These are phyloP conservation scores for Aphelenchoides fujianensis DNA, from an alignment of 1,140 invertebrate genomes.

Conservation along the genomic window DNA sequence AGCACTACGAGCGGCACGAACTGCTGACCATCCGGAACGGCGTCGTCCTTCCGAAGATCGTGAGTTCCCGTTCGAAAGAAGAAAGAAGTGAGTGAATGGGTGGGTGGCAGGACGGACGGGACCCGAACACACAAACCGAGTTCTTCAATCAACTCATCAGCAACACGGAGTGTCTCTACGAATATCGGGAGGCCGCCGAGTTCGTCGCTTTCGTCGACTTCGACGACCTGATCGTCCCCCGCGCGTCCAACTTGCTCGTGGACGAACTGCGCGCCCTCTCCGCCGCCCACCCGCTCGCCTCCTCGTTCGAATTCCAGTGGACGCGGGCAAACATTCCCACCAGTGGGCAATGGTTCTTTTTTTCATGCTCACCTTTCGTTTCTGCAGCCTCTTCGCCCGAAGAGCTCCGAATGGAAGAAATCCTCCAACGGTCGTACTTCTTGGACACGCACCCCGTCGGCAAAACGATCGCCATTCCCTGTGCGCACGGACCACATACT, in stretches of 20 bases:
- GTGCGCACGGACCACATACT: no score
- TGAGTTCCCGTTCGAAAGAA: no score
- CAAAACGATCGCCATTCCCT: neutral
- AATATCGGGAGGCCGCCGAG: conserved; percentile 8
- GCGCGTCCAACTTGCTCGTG: neutral
- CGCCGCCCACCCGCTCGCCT: neutral
- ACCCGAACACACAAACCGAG: conserved; percentile 16
- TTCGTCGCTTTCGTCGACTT: conserved; percentile 10
- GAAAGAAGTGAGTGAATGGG: no score
- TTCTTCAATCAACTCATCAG: neutral
- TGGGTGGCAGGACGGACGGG: neutral
- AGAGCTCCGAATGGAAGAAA: neutral
- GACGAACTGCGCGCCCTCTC: neutral
- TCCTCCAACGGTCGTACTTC: neutral
- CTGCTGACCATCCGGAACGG: neutral
- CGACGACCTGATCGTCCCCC: conserved; percentile 15
- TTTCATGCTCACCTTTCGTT: neutral
- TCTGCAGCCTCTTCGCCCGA: neutral
- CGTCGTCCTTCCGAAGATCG: neutral
- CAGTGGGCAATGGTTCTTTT: no score
- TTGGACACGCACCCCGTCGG: neutral
- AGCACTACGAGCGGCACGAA: neutral
- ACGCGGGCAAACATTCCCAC: neutral
- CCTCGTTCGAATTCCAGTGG: conserved; percentile 18
- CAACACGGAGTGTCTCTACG: conserved; percentile 10